Percentiles rank a stretch among this genome's conserved stretches.
Conservation (phyloP, 2,888 invertebrate species). For the Drosophila paranaensis region DNA sequence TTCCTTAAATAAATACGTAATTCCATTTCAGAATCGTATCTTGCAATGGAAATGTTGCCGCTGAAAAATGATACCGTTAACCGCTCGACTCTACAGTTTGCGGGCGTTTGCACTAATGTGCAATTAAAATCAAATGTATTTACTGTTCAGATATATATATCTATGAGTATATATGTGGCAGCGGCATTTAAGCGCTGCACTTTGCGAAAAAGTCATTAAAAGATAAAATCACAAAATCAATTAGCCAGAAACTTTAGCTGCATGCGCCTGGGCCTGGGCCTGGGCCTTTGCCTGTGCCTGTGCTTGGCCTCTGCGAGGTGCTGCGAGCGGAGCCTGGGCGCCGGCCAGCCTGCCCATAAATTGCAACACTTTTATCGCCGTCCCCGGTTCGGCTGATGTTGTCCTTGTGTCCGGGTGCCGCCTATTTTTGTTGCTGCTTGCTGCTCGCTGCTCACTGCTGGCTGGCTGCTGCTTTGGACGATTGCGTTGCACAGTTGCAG, state of each 20-base stretch:
- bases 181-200: constrained; percentile 52
- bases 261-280: constrained; percentile 19
- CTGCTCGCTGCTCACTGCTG: constrained; percentile 30
- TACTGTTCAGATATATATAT: neutral
- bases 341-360: constrained; percentile 75
- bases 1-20: neutral
- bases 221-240: constrained; percentile 82
- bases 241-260: constrained; percentile 78
- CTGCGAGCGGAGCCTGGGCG: constrained; percentile 50
- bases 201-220: constrained; percentile 78
- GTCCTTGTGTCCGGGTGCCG: constrained; percentile 67
- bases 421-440: constrained; percentile 64
- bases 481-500: constrained; percentile 75
- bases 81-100: neutral
- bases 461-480: constrained; percentile 51
- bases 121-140: constrained; percentile 61
- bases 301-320: constrained; percentile 9
- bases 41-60: neutral
- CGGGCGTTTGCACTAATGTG: constrained; percentile 31
- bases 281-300: too few species aligned
- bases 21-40: too few species aligned
- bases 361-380: constrained; percentile 79
- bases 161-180: constrained; percentile 1
- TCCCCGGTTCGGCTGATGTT: constrained; percentile 44
- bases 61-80: neutral